Percentiles rank a stretch among this genome's conserved stretches.
These are phyloP conservation scores for Agrotis segetum DNA, from an alignment of 2,888 invertebrate species.

Conservation along the genomic window DNA sequence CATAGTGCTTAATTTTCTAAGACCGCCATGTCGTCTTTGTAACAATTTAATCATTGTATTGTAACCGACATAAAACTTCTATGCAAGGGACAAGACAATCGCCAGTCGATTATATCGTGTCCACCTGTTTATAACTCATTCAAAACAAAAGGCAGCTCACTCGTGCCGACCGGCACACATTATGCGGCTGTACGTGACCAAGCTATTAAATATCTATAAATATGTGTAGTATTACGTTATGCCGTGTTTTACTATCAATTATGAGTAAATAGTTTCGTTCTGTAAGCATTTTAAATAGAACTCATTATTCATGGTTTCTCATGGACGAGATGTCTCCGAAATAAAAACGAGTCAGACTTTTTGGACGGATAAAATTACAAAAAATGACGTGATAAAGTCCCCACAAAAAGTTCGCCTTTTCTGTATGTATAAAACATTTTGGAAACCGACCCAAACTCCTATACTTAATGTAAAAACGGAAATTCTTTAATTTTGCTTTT, in stretches of 20 bases:
- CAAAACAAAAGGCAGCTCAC: slow-evolving; percentile 49
- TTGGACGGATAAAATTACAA: neutral
- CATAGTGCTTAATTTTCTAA: neutral
- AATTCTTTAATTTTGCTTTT: slow-evolving; percentile 2
- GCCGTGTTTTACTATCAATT: slow-evolving; percentile 24
- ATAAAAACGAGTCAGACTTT: neutral
- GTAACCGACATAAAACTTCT: neutral
- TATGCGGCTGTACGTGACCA: slow-evolving; percentile 51
- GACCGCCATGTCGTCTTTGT: neutral
- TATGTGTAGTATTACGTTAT: slow-evolving; percentile 28
- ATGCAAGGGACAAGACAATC: slow-evolving; percentile 9
- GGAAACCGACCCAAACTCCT: neutral
- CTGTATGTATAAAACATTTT: neutral
- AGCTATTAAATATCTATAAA: slow-evolving; percentile 48
- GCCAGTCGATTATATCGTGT: neutral
- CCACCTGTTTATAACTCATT: slow-evolving; percentile 46
- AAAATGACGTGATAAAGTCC: no score
- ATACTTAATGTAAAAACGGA: neutral
- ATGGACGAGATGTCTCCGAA: neutral
- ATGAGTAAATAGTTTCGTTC: slow-evolving; percentile 20
- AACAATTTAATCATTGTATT: slow-evolving; percentile 4
- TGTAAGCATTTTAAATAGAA: neutral
- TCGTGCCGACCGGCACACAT: slow-evolving; percentile 36
- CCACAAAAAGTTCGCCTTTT: neutral
- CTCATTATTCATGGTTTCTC: neutral